Base-by-base conservation (phyloP, 1,140 invertebrate species). In the Archivesica marissinica region DNA sequence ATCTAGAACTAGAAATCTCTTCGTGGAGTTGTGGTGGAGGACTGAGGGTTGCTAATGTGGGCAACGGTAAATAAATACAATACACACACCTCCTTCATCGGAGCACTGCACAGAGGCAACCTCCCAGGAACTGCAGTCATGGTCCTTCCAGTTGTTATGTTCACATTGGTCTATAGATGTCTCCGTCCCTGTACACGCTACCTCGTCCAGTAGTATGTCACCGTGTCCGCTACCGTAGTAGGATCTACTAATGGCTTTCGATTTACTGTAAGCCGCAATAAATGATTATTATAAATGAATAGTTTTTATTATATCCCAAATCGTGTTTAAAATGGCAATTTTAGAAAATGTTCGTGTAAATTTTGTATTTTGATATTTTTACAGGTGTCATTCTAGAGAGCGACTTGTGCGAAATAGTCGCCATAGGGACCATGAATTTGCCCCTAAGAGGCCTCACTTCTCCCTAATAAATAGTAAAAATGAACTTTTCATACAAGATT, bases 161-260 rank as follows among this genome's bases (percentile, higher is more conserved):
- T 50, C 38, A 30, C 50, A 86, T 38, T 64, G 1, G 30, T 25
- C 94, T 6, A 97, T 89, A 59, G 93, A 94, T 0, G 94, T 94
- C 91, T 97, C 96, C 72, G 96, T 96, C 30, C 96, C 97, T 3
- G 89, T 88, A 87, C 97, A 97, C 82, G 94, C 94, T 0, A 97
- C 95, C 82, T 95, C 94, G 83, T 97, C 96, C 44, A 97, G 90
- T 96, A 96, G 97, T 88, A 97, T 72, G n/a, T 41, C 23, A 20
- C 39, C 59, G 7, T 11, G 6, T 0, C 56, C 61, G n/a, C 30
- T 44, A 17, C 56, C 77, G 38, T 33, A 35, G 38, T 47, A 28
- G 2, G 77, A 66, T 44, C 61, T 64, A 7, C 0, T 23, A 25
- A 66, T 17, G 0, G 77, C 77, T 50, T 66, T 20, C 13, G 77